These are phyloP conservation scores for Carcharodon carcharias DNA, from an alignment of 2,797 vertebrate species.

Conservation along the genomic window DNA sequence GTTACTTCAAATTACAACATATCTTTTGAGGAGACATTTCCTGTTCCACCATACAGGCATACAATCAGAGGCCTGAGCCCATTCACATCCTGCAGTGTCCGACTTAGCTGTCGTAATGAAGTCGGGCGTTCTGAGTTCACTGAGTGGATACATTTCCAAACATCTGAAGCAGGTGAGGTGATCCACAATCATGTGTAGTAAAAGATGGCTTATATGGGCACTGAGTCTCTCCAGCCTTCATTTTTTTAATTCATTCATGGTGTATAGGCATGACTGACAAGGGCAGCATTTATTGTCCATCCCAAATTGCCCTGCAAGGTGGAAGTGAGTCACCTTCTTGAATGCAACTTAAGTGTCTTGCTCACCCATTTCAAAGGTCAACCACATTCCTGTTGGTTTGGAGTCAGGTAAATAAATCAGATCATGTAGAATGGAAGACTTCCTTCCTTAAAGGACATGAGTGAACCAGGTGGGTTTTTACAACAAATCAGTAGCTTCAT, in stretches of 20 bases:
- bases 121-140: not conserved
- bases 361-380: too few relatives aligned
- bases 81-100: not conserved
- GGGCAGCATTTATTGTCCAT: too few relatives aligned
- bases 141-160: not conserved
- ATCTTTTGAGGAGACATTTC: not conserved
- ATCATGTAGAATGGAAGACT: not conserved
- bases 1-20: not conserved
- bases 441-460: not conserved
- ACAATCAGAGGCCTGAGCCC: not conserved
- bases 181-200: not conserved
- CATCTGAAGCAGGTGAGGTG: slow-evolving; percentile 10
- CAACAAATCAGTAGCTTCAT: too few relatives aligned
- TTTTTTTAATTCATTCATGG: not conserved
- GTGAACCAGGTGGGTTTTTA: not conserved
- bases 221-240: not conserved
- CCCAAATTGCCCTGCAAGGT: too few relatives aligned
- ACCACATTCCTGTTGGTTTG: too few relatives aligned
- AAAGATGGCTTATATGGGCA: not conserved
- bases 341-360: not conserved
- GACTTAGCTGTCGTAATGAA: not conserved
- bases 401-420: too few relatives aligned
- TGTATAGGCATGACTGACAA: not conserved
- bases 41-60: not conserved
- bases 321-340: not conserved